Conservation (phyloP, 2,113 vertebrate species). For the Rhineura floridana region DNA sequence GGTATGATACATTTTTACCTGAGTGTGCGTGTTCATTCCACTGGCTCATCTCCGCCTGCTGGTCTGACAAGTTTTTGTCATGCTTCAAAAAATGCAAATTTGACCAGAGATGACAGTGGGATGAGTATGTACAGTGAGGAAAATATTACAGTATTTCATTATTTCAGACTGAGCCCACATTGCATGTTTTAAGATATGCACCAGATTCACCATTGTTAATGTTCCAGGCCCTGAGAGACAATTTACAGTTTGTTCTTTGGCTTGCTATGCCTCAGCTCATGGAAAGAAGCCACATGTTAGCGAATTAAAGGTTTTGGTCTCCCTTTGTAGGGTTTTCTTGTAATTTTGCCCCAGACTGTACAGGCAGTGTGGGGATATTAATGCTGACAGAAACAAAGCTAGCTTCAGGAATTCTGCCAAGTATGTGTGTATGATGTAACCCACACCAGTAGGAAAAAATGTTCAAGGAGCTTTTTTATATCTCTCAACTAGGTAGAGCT, state of each 20-base stretch:
- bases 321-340: neutral
- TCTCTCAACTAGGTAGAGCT: neutral
- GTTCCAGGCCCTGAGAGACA: neutral
- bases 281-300: constrained; percentile 18
- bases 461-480: neutral
- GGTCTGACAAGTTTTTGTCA: neutral
- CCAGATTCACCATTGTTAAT: neutral
- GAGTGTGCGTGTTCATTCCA: neutral
- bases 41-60: neutral
- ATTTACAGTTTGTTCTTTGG: neutral
- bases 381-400: neutral
- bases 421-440: neutral
- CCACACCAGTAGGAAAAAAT: neutral
- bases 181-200: neutral
- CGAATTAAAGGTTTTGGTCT: constrained; percentile 22
- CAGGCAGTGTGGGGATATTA: neutral
- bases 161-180: neutral
- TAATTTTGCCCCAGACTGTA: neutral
- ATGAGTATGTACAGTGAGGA: neutral
- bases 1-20: neutral
- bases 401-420: constrained; percentile 15
- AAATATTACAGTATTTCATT: constrained; percentile 10
- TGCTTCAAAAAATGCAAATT: neutral
- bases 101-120: neutral
- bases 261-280: neutral